Base-by-base conservation (phyloP, 2,113 vertebrate genomes). In the Spea bombifrons region DNA sequence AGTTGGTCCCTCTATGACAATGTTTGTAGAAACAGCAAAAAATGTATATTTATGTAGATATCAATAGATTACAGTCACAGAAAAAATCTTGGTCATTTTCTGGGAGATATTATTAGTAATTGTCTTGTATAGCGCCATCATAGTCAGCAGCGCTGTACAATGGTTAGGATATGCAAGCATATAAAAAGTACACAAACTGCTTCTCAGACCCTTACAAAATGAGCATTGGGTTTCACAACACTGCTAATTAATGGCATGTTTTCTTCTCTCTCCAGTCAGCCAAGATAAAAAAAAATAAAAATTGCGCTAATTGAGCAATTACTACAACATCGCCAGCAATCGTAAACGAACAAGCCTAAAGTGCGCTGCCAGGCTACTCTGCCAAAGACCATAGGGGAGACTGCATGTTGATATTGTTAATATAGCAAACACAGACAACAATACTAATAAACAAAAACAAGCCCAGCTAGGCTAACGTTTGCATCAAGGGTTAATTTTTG, bases 221-320 rank as follows among this genome's bases (percentile, higher is more conserved):
- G 8, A 73, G 44, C 63, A 48, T 15, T 49, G 61, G 64, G 8
- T 15, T 66, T 47, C 9, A 59, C 49, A 59, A 30, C 10, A 44
- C 50, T n/a, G 13, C 50, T 74, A 67, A 68, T 80, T 74, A 68
- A 59, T 59, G 46, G 46, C 13, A n/a, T 43, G 43, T 66, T 66
- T 59, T 66, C 61, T 61, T 80, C 61, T 50, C 45, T 80, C 71
- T 74, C 64, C 78, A 68, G 61, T 68, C 50, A 80, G 78, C 78
- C 64, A 80, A 73, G 73, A 30, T 4, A 59, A 17, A 73, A 73
- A 72, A 69, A 80, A 80, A 80, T 43, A 73, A 80, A 80, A 63
- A 68, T 80, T 74, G 65, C 16, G 17, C 71, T 80, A 74, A 80
- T 80, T 80, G 71, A 80, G 65, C 71, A 80, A 80, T 80, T 80